These are phyloP conservation scores for Nesogale talazaci DNA, from an alignment of 2,113 vertebrate species.

Conservation along the genomic window DNA sequence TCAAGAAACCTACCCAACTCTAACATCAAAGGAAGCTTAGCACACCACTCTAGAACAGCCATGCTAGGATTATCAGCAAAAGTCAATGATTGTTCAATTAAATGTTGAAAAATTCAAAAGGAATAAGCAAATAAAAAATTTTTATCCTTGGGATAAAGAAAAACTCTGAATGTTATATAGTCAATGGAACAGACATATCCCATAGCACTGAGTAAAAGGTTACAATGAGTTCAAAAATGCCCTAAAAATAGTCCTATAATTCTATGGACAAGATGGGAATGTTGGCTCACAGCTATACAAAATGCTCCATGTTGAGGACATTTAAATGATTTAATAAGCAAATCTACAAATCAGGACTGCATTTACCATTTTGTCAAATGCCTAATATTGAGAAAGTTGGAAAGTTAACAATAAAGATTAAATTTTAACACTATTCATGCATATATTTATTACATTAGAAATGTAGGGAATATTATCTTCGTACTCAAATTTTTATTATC, in stretches of 20 bases:
- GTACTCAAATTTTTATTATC: background rate
- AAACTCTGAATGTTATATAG: background rate
- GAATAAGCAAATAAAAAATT: constrained; percentile 38
- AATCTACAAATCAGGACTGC: background rate
- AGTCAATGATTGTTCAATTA: background rate
- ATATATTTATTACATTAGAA: background rate
- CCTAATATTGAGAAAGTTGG: background rate
- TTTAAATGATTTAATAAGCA: background rate
- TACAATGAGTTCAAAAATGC: background rate
- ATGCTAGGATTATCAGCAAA: constrained; percentile 47
- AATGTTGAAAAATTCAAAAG: constrained; percentile 43
- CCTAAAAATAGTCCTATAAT: background rate
- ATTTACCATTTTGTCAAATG: background rate
- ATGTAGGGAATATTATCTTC: background rate
- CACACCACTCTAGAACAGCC: constrained; percentile 11
- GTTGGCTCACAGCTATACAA: background rate
- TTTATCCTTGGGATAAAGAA: constrained; percentile 33
- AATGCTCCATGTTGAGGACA: background rate
- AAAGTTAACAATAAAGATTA: background rate
- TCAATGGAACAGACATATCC: background rate
- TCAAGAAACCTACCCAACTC: constrained; percentile 40
- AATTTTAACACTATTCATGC: background rate
- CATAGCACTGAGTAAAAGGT: background rate
- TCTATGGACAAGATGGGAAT: background rate
- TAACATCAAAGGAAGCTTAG: constrained; percentile 57